Evolutionary conservation across 2,888 invertebrate species (phyloP), one percentile per base, ranked within the genome.

Genomic region (Digitonthophagus gazella): DNA sequence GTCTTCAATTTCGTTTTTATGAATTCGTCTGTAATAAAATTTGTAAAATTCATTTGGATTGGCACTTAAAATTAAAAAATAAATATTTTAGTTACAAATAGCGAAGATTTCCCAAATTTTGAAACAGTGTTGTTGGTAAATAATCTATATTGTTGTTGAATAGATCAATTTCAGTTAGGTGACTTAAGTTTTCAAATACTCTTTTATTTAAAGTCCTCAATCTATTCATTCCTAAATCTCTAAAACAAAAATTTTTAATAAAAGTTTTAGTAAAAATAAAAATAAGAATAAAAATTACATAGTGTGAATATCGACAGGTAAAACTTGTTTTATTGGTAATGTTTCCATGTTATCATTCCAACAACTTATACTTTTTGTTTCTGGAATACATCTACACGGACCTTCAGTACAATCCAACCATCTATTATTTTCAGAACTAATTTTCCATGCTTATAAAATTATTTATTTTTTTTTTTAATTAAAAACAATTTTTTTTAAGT

Each of bases 81-180:
- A 15, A 15, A 3, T 61, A 18, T 61, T 3, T 61, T 16, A 15
- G 89, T 87, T 82, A 90, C 90, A 91, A 78, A 78, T 90, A 89
- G 73, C 85, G 85, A 55, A 91, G 81, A 76, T 86, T 89, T 74
- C 86, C 84, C 65, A 91, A 82, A 6, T 87, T 85, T 74, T 88
- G 86, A 76, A 93, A 92, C 71, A 91, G 84, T 1, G 86, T 85
- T 1, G 86, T 84, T 0, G 91, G 90, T 19, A 93, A 79, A 77
- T 86, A 87, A 74, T 90, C 89, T 16, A 93, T 85, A 68, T 86
- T 86, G 80, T 93, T 93, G 76, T 90, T 89, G 73, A 91, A 92
- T 77, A 93, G 85, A 79, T 93, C 90, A 65, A 91, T 79, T 76
- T 91, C 89, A 64, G 84, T 85, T 2, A 93, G 82, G 18, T 88